phyloP scores from a whole-genome alignment of 2,888 invertebrate genomes.

The Caenorhabditis panamensis region DNA sequence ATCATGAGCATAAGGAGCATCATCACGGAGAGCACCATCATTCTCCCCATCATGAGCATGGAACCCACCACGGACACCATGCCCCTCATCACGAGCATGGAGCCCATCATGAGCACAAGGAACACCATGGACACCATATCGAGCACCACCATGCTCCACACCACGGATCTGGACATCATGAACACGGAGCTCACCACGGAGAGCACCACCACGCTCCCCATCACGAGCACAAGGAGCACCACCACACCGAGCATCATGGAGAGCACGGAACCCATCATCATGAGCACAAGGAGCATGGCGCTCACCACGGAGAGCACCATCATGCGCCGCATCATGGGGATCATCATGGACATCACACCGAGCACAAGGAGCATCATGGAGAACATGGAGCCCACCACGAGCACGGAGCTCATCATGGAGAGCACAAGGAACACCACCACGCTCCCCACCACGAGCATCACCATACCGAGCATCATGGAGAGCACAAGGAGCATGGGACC shows the following conservation, averaged over 20 bases:
- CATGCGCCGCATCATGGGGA: conserved; percentile 2
- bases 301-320: conserved; percentile 14
- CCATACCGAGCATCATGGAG: conserved; percentile 18
- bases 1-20: conserved; percentile 22
- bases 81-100: neutral
- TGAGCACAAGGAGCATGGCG: conserved; percentile 18
- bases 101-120: neutral
- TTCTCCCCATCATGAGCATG: conserved; percentile 13
- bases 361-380: conserved; percentile 22
- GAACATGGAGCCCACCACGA: conserved; percentile 21
- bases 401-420: conserved; percentile 26
- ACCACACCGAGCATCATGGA: conserved; percentile 14
- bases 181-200: conserved; percentile 24
- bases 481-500: conserved; percentile 16
- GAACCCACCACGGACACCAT: neutral
- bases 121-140: conserved; percentile 4
- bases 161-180: conserved; percentile 3
- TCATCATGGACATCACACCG: no score
- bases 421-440: conserved; percentile 16
- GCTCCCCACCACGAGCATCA: conserved; percentile 17
- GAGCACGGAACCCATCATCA: conserved; percentile 4
- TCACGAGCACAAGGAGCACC: conserved; percentile 7
- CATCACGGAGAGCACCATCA: conserved; percentile 32
- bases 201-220: conserved; percentile 21
- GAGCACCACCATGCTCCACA: conserved; percentile 14